Evolutionary conservation across 1,140 invertebrate species (phyloP).

Genomic region (Macrobrachium nipponense): DNA sequence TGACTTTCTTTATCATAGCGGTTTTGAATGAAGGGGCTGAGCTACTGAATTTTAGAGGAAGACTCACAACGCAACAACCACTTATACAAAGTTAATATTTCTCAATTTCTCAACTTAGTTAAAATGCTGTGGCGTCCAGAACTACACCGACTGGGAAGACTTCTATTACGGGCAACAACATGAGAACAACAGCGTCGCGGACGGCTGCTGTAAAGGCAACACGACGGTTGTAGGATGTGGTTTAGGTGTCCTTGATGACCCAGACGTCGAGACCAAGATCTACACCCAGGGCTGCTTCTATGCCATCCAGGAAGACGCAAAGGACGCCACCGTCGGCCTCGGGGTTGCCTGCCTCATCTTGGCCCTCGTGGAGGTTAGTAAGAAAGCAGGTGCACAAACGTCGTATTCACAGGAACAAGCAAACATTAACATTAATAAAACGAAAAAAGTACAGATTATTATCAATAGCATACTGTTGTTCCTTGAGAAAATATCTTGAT

Average conservation of each 20-base stretch:
- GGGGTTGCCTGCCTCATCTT: constrained; percentile 46
- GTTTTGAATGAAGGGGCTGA: too few relatives aligned
- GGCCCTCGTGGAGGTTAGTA: constrained; percentile 46
- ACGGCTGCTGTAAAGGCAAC: constrained; percentile 9
- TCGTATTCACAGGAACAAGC: too few relatives aligned
- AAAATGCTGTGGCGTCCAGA: constrained; percentile 30
- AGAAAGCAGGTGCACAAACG: too few relatives aligned
- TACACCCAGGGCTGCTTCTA: constrained; percentile 41
- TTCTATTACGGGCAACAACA: background rate
- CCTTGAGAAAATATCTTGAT: too few relatives aligned
- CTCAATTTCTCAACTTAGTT: constrained; percentile 1
- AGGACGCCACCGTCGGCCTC: constrained; percentile 27
- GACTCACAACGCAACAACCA: too few relatives aligned
- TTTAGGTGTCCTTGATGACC: background rate
- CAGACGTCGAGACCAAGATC: background rate
- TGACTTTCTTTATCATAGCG: too few relatives aligned
- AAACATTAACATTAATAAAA: too few relatives aligned
- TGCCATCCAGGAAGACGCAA: constrained; percentile 26
- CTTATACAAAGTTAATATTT: too few relatives aligned
- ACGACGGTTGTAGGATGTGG: background rate
- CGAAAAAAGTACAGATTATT: too few relatives aligned
- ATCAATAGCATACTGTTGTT: too few relatives aligned
- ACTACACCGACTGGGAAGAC: constrained; percentile 33
- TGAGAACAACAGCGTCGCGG: constrained; percentile 2
- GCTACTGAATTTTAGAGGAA: too few relatives aligned